A percentile compares a stretch with the other conserved stretches of the same genome.
These are phyloP conservation scores for Epizoanthus stellaris DNA, from an alignment of 92 coral and sea anemone genomes.

Conservation along the genomic window DNA sequence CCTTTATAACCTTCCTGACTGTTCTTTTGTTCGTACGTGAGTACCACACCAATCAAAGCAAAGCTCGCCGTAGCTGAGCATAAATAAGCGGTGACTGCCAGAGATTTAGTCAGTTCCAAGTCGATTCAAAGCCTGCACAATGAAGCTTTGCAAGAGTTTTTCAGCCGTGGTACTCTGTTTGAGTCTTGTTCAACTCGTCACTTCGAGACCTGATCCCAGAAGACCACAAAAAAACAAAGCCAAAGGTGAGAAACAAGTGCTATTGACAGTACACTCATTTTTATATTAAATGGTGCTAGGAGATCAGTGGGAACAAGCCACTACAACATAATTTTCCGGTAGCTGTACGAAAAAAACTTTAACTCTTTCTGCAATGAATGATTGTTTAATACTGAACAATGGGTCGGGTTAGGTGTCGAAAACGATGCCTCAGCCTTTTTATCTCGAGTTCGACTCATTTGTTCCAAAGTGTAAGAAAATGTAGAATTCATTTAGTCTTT, in stretches of 20 bases:
- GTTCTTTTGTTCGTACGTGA: constrained; percentile 12
- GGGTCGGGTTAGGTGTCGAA: no score
- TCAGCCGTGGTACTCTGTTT: neutral
- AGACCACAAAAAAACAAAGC: neutral
- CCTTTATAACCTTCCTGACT: neutral
- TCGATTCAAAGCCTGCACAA: neutral
- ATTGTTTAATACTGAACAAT: no score
- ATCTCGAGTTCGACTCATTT: no score
- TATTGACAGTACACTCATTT: no score
- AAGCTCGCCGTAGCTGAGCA: neutral
- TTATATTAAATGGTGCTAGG: neutral
- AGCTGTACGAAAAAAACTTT: no score
- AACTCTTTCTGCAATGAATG: no score
- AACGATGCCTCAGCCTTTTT: no score
- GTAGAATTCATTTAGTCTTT: no score
- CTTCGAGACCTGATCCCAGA: constrained; percentile 13
- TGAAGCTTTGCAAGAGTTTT: constrained; percentile 12
- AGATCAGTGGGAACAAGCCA: no score
- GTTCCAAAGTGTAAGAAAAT: no score
- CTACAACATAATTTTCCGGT: no score
- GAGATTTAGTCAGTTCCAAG: neutral
- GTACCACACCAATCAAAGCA: constrained; percentile 9
- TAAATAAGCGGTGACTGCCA: neutral
- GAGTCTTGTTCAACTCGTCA: constrained; percentile 4
- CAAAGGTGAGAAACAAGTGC: neutral